Percentiles rank a stretch among this genome's conserved stretches.
Evolutionary conservation across 2,888 invertebrate genomes (phyloP).

Genomic region (Drosophila barbarae): DNA sequence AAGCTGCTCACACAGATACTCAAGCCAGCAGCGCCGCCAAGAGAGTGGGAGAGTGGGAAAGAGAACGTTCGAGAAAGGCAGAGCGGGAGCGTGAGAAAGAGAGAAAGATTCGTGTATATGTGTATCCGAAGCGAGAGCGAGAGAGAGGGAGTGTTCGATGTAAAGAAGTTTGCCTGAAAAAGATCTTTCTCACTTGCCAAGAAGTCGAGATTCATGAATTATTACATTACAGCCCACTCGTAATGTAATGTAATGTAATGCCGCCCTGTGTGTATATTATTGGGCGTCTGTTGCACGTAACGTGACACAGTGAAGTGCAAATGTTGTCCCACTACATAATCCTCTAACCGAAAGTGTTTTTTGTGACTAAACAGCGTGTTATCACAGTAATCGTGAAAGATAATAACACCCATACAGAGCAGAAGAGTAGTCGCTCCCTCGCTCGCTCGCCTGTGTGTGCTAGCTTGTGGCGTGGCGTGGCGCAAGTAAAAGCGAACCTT

Average conservation of each 20-base stretch:
- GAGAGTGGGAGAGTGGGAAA: conserved; percentile 1
- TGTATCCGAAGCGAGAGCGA: background rate
- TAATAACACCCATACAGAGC: conserved; percentile 21
- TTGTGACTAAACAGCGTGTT: conserved; percentile 12
- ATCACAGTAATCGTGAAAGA: conserved; percentile 18
- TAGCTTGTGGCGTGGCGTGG: conserved; percentile 12
- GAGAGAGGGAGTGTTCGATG: conserved; percentile 28
- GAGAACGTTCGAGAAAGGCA: background rate
- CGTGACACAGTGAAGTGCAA: conserved; percentile 18
- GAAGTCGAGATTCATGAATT: conserved; percentile 30
- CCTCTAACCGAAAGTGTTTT: conserved; percentile 13
- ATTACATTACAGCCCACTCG: conserved; percentile 12
- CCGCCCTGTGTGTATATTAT: conserved; percentile 7
- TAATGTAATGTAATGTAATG: conserved; percentile 8
- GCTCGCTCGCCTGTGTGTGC: conserved; percentile 3
- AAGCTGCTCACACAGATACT: conserved; percentile 30
- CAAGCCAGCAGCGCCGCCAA: background rate
- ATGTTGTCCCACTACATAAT: conserved; percentile 12
- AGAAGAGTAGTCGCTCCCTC: background rate
- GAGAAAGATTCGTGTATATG: no score
- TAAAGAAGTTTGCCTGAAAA: conserved; percentile 27
- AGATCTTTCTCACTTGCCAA: conserved; percentile 28
- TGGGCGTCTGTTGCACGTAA: conserved; percentile 6
- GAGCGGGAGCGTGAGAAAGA: conserved; percentile 1
- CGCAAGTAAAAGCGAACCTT: conserved; percentile 19